phyloP scores from a whole-genome alignment of 1,140 invertebrate genomes.

The Homalodisca vitripennis region DNA sequence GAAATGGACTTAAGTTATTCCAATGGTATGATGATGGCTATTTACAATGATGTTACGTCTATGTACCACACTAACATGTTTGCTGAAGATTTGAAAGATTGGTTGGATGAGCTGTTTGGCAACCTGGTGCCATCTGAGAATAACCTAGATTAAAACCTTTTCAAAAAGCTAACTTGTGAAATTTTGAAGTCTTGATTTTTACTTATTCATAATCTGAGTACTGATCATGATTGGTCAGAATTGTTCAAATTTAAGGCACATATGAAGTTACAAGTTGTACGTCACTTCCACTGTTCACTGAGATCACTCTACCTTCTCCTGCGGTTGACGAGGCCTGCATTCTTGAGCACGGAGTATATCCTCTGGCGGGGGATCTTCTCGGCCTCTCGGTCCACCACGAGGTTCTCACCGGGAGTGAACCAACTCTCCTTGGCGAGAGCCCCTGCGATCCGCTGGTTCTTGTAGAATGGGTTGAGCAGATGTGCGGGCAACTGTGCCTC shows the following conservation, averaged over 20 bases:
- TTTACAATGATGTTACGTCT: neutral
- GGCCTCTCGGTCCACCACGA: slow-evolving; percentile 69
- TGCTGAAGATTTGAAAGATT: too few relatives aligned
- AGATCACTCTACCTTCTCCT: slow-evolving; percentile 27
- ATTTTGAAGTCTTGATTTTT: too few relatives aligned
- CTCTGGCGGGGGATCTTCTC: slow-evolving; percentile 74
- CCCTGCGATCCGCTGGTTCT: slow-evolving; percentile 67
- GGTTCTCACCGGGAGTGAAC: slow-evolving; percentile 51
- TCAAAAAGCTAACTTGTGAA: too few relatives aligned
- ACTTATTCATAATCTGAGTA: too few relatives aligned
- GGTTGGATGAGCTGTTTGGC: too few relatives aligned
- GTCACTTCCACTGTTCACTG: too few relatives aligned
- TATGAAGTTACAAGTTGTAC: too few relatives aligned
- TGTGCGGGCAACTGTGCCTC: slow-evolving; percentile 60
- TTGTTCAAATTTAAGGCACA: too few relatives aligned
- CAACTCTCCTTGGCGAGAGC: slow-evolving; percentile 72
- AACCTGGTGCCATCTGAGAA: too few relatives aligned
- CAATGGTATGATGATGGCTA: neutral
- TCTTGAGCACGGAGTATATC: slow-evolving; percentile 70
- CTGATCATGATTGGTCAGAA: too few relatives aligned
- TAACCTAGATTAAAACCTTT: too few relatives aligned
- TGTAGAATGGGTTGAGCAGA: slow-evolving; percentile 70
- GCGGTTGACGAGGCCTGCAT: slow-evolving; percentile 58
- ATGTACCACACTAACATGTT: too few relatives aligned
- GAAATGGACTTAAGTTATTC: neutral